phyloP scores from a whole-genome alignment of 1,140 invertebrate genomes.

The Nasonia giraulti region DNA sequence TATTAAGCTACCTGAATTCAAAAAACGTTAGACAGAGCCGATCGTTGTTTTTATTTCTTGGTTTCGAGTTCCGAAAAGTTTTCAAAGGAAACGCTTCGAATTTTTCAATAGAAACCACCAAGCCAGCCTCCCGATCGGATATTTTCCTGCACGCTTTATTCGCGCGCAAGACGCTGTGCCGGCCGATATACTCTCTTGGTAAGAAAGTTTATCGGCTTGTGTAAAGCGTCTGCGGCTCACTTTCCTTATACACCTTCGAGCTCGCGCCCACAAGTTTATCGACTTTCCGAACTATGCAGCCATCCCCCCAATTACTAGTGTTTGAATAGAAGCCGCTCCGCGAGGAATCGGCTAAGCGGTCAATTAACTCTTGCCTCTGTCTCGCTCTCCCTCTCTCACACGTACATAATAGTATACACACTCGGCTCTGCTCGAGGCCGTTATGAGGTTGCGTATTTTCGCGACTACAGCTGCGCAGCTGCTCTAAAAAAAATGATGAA shows the following conservation, averaged over 20 bases:
- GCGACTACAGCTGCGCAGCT: background rate
- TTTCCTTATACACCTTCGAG: constrained; percentile 3
- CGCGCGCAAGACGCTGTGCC: background rate
- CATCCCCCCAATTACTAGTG: constrained; percentile 28
- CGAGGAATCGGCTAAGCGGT: constrained; percentile 2
- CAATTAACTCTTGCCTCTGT: constrained; percentile 1
- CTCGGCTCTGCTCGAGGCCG: background rate
- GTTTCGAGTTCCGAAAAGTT: too few relatives aligned
- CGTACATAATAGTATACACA: background rate
- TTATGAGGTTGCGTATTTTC: background rate
- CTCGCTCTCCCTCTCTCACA: background rate
- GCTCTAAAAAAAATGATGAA: constrained; percentile 11
- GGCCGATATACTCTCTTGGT: background rate
- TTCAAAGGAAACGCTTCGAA: too few relatives aligned
- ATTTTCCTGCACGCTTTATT: background rate
- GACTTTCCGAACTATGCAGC: constrained; percentile 37
- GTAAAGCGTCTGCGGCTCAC: constrained; percentile 5
- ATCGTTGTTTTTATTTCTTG: too few relatives aligned
- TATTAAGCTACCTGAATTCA: too few relatives aligned
- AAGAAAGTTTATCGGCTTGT: constrained; percentile 12
- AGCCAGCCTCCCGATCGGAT: too few relatives aligned
- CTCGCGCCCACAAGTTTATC: constrained; percentile 29
- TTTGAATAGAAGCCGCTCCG: constrained; percentile 3
- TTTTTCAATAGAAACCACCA: too few relatives aligned
- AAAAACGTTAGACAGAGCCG: background rate